Conservation (phyloP, 2,113 vertebrate genomes). For the Hiodon alosoides region DNA sequence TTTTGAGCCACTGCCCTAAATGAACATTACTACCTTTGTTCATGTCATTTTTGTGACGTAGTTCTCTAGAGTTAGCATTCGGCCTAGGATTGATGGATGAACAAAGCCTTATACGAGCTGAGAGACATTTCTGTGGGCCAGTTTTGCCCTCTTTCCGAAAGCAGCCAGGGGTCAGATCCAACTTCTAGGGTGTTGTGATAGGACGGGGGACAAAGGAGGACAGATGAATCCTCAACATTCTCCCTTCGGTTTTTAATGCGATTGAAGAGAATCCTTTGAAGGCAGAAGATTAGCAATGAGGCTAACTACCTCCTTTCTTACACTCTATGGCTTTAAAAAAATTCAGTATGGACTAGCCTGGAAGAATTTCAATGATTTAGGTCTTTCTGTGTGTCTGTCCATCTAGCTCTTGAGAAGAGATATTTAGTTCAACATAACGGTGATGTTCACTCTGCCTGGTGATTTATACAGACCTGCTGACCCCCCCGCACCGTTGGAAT, state of each 20-base stretch:
- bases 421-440: too few relatives aligned
- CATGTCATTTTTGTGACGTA: too few relatives aligned
- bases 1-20: background rate
- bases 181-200: constrained; percentile 4
- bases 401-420: too few relatives aligned
- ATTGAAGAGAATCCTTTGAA: constrained; percentile 2
- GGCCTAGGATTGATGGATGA: too few relatives aligned
- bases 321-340: constrained; percentile 3
- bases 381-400: too few relatives aligned
- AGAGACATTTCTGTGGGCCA: background rate
- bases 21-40: too few relatives aligned
- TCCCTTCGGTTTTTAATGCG: constrained; percentile 13
- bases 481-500: background rate
- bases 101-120: too few relatives aligned
- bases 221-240: constrained; percentile 16
- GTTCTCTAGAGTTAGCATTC: background rate
- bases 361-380: background rate
- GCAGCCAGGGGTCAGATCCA: background rate
- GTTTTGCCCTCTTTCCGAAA: background rate
- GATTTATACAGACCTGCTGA: too few relatives aligned
- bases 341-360: background rate
- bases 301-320: background rate
- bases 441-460: too few relatives aligned
- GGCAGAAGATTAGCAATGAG: constrained; percentile 3
- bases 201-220: background rate